Evolutionary conservation across 2,113 vertebrate species (phyloP).

Genomic region (Erythrolamprus reginae): DNA sequence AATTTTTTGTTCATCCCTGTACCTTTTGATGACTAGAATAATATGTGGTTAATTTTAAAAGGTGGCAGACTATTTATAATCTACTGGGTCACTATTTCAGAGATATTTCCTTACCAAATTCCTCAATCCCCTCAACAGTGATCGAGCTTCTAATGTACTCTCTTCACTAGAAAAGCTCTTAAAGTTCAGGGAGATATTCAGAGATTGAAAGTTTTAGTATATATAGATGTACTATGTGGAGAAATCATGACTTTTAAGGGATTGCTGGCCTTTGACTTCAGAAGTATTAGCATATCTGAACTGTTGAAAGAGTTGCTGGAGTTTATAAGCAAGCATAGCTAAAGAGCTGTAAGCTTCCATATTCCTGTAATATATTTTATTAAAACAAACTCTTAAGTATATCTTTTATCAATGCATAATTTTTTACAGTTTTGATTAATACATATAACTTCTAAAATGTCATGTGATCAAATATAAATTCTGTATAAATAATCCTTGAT

Average conservation of each 20-base stretch:
- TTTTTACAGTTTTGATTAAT: not conserved
- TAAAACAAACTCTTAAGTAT: slow-evolving; percentile 2
- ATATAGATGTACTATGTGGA: not conserved
- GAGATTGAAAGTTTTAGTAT: not conserved
- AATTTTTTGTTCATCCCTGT: too few relatives aligned
- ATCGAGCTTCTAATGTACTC: not conserved
- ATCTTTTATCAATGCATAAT: not conserved
- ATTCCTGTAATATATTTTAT: not conserved
- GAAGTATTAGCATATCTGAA: not conserved
- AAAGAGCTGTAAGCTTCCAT: not conserved
- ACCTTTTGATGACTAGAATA: not conserved
- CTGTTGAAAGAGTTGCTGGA: not conserved
- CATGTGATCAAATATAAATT: slow-evolving; percentile 3
- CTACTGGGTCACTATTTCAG: not conserved
- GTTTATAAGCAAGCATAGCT: not conserved
- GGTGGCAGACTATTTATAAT: not conserved
- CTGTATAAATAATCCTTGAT: not conserved
- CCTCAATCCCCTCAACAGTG: not conserved
- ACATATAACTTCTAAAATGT: not conserved
- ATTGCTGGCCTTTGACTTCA: not conserved
- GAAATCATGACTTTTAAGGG: not conserved
- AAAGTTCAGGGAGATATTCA: not conserved
- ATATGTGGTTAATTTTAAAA: not conserved
- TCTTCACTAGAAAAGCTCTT: not conserved
- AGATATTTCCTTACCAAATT: not conserved